These are phyloP conservation scores for Xanthia icteritia DNA, from an alignment of 2,888 invertebrate genomes.

Conservation along the genomic window DNA sequence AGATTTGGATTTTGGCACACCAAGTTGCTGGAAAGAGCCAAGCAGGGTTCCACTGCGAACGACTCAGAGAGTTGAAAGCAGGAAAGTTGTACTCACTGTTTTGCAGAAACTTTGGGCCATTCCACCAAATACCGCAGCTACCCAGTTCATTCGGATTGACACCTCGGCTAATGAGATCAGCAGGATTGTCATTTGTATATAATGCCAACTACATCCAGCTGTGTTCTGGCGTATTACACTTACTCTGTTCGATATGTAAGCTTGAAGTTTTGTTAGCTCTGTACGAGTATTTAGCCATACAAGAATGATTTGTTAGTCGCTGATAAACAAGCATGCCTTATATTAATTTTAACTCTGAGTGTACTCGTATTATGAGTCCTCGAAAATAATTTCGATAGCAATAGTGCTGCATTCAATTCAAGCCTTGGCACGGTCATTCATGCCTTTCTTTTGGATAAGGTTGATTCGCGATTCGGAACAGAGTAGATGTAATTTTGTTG, in stretches of 20 bases:
- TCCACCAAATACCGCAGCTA: conserved; percentile 7
- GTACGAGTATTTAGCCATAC: conserved; percentile 9
- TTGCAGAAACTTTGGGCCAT: conserved; percentile 10
- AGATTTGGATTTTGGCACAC: background rate
- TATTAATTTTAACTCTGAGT: background rate
- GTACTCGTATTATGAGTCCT: background rate
- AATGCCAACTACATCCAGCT: background rate
- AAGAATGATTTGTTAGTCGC: background rate
- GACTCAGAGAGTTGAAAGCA: background rate
- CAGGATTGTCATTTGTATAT: conserved; percentile 6
- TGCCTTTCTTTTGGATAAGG: conserved; percentile 8
- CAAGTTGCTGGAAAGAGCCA: conserved; percentile 2
- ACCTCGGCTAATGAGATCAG: conserved; percentile 6
- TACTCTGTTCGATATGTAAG: background rate
- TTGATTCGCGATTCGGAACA: conserved; percentile 15
- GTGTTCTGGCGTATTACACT: conserved; percentile 5
- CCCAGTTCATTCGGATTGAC: conserved; percentile 1
- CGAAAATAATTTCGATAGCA: background rate
- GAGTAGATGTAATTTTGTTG: conserved; percentile 15
- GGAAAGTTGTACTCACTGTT: conserved; percentile 3
- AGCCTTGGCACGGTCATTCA: conserved; percentile 1
- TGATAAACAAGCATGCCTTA: conserved; percentile 8
- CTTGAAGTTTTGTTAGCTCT: conserved; percentile 9
- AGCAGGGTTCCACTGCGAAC: background rate
- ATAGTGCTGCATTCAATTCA: conserved; percentile 8